These are phyloP conservation scores for Hedya salicella DNA, from an alignment of 2,888 invertebrate species.

Conservation along the genomic window DNA sequence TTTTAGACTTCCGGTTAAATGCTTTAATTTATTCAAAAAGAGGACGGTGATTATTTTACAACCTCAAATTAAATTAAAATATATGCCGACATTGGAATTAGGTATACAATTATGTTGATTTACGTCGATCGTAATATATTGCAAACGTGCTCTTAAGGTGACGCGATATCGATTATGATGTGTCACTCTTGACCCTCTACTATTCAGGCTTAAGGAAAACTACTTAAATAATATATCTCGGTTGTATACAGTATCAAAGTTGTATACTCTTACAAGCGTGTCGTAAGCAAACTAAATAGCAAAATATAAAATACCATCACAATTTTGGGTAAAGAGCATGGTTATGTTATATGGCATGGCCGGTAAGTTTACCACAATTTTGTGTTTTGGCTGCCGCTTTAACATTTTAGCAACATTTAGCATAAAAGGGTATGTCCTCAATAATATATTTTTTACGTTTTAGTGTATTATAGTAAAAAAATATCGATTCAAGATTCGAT, in stretches of 20 bases:
- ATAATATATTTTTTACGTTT: too few relatives aligned
- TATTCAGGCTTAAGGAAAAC: conserved; percentile 37
- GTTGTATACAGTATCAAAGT: conserved; percentile 4
- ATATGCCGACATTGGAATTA: conserved; percentile 38
- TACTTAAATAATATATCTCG: conserved; percentile 22
- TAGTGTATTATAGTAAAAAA: too few relatives aligned
- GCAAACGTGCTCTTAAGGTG: conserved; percentile 38
- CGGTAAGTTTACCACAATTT: too few relatives aligned
- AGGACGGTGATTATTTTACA: conserved; percentile 35
- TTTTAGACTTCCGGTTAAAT: conserved; percentile 30
- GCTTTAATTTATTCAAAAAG: conserved; percentile 18
- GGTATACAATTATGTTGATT: conserved; percentile 41
- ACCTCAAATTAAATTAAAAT: conserved; percentile 34
- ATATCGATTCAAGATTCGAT: too few relatives aligned
- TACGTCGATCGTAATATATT: conserved; percentile 38
- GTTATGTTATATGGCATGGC: too few relatives aligned
- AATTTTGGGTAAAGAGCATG: too few relatives aligned
- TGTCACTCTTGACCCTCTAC: conserved; percentile 36
- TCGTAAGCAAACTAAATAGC: background rate
- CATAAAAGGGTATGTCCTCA: too few relatives aligned
- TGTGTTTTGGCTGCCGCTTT: too few relatives aligned
- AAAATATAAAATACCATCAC: too few relatives aligned
- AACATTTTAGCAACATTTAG: too few relatives aligned
- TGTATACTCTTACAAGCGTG: background rate
- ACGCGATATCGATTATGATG: conserved; percentile 39